Conservation (phyloP, 2,113 vertebrate species). For the Gavialis gangeticus region DNA sequence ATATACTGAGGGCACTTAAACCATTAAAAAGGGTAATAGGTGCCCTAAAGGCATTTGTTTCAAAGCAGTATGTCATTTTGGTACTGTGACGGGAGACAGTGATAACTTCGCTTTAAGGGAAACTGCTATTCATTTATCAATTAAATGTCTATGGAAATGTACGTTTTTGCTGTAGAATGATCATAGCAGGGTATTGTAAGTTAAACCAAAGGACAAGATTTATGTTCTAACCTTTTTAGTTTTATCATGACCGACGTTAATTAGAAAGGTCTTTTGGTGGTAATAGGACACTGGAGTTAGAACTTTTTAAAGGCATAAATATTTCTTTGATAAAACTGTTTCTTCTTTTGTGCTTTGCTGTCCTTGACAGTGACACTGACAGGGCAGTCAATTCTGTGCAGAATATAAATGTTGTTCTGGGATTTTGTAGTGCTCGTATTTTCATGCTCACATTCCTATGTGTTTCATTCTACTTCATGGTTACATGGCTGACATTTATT, state of each 20-base stretch:
- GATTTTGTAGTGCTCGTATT: neutral
- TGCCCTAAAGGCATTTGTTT: conserved; percentile 49
- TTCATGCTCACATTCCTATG: neutral
- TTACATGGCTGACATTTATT: neutral
- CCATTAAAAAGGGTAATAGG: conserved; percentile 65
- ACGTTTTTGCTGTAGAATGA: conserved; percentile 19
- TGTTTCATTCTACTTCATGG: neutral
- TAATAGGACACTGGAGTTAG: neutral
- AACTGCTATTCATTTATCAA: conserved; percentile 56
- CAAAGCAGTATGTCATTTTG: conserved; percentile 65
- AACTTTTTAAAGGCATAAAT: neutral
- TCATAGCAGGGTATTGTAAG: conserved; percentile 29
- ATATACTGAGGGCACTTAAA: conserved; percentile 61
- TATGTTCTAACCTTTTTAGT: conserved; percentile 9
- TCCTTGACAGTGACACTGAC: neutral
- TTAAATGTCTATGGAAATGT: conserved; percentile 47
- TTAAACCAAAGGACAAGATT: conserved; percentile 49
- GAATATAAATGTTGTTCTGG: neutral
- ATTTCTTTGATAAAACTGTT: neutral
- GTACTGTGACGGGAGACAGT: conserved; percentile 54
- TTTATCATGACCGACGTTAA: conserved; percentile 47
- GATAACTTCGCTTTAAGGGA: conserved; percentile 60
- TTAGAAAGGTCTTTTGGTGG: conserved; percentile 42
- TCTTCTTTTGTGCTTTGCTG: neutral
- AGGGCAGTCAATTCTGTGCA: neutral